These are phyloP conservation scores for Metaphire vulgaris DNA, from an alignment of 1,140 invertebrate species.

Conservation along the genomic window DNA sequence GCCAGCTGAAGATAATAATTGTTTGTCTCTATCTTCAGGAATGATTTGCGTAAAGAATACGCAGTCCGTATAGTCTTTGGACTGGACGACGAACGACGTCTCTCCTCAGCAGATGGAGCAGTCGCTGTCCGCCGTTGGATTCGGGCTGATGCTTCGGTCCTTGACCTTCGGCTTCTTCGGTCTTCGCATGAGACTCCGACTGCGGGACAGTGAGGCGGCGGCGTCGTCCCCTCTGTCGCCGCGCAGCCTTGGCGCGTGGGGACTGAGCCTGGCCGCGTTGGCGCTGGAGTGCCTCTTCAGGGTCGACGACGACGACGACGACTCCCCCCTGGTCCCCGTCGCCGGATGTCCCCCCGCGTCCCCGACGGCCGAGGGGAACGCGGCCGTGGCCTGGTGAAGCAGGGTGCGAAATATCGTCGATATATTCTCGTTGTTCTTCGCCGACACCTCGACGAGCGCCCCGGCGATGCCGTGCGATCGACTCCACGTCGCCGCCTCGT, in stretches of 20 bases:
- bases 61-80: too few species aligned
- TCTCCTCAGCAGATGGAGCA: slow-evolving; percentile 10
- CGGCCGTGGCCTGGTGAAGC: slow-evolving; percentile 2
- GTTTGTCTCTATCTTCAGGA: too few species aligned
- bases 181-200: slow-evolving; percentile 15
- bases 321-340: background rate
- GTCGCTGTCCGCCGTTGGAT: background rate
- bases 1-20: too few species aligned
- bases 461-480: background rate
- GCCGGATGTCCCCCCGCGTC: background rate
- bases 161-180: slow-evolving; percentile 13
- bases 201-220: background rate
- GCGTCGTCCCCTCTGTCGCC: background rate
- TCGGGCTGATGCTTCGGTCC: background rate
- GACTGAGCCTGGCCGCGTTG: slow-evolving; percentile 13
- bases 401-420: background rate
- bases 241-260: background rate
- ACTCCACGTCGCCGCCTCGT: slow-evolving; percentile 9
- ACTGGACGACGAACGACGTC: too few species aligned
- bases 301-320: background rate
- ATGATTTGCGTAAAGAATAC: too few species aligned
- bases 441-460: slow-evolving; percentile 12
- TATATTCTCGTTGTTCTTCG: slow-evolving; percentile 8
- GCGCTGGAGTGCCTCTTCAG: slow-evolving; percentile 16
- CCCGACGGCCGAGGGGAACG: background rate